Percentiles rank a stretch among this genome's conserved stretches.
Conservation (phyloP, 2,113 vertebrate genomes). For the Poecilia latipinna region DNA sequence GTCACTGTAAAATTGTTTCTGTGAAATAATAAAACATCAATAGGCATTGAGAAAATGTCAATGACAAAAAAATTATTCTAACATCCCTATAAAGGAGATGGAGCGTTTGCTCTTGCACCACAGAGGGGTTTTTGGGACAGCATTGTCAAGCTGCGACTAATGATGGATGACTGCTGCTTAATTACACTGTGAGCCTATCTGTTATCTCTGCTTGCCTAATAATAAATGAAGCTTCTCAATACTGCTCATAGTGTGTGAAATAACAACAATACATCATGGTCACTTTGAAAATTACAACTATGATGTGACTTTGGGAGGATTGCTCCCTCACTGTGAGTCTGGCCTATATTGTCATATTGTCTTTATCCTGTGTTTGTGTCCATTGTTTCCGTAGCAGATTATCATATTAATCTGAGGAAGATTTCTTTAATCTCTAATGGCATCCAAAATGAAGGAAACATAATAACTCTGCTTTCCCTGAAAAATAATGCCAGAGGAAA, state of each 20-base stretch:
- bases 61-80: not conserved
- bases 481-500: slow-evolving; percentile 61
- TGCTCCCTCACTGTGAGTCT: slow-evolving; percentile 13
- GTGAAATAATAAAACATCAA: not conserved
- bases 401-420: slow-evolving; percentile 60
- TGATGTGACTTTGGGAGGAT: slow-evolving; percentile 23
- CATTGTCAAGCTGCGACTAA: slow-evolving; percentile 60
- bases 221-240: slow-evolving; percentile 49
- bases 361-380: slow-evolving; percentile 20
- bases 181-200: slow-evolving; percentile 63
- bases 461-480: slow-evolving; percentile 36
- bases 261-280: slow-evolving; percentile 43
- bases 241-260: slow-evolving; percentile 19
- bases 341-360: slow-evolving; percentile 35
- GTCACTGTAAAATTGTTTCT: not conserved
- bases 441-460: slow-evolving; percentile 46
- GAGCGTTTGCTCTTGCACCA: slow-evolving; percentile 21
- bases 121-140: slow-evolving; percentile 42
- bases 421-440: slow-evolving; percentile 57
- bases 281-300: slow-evolving; percentile 22
- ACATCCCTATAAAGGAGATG: slow-evolving; percentile 1
- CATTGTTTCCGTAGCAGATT: slow-evolving; percentile 64
- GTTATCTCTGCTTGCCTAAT: slow-evolving; percentile 41
- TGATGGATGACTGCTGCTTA: slow-evolving; percentile 73
- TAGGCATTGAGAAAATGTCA: not conserved